Evolutionary conservation across 2,888 invertebrate genomes (phyloP).

Genomic region (Drosophila subsilvestris): DNA sequence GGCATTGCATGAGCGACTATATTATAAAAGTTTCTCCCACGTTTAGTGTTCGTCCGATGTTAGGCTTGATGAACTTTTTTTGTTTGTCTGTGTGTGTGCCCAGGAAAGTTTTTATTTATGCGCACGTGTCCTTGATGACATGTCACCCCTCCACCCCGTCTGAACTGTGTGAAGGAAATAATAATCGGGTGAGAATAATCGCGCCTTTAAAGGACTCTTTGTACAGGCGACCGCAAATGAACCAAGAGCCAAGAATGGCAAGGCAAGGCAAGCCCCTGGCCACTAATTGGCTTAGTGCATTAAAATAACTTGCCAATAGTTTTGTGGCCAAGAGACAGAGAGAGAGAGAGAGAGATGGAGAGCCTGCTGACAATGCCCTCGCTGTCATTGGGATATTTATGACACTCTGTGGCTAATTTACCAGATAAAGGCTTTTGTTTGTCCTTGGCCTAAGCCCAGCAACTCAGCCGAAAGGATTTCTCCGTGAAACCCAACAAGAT

Average conservation of each 20-base stretch:
- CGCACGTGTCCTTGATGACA: slow-evolving; percentile 71
- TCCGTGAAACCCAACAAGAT: slow-evolving; percentile 52
- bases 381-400: slow-evolving; percentile 79
- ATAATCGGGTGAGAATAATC: neutral
- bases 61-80: slow-evolving; percentile 70
- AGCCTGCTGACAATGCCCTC: slow-evolving; percentile 55
- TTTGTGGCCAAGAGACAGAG: slow-evolving; percentile 54
- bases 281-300: slow-evolving; percentile 79
- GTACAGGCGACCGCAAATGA: slow-evolving; percentile 60
- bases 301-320: slow-evolving; percentile 77
- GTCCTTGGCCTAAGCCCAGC: slow-evolving; percentile 63
- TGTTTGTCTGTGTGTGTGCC: neutral
- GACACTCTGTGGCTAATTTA: slow-evolving; percentile 80
- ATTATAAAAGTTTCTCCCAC: slow-evolving; percentile 79
- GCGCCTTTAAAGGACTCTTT: slow-evolving; percentile 33
- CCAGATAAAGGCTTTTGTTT: slow-evolving; percentile 67
- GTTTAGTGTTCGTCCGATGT: slow-evolving; percentile 60
- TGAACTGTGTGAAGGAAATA: neutral
- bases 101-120: slow-evolving; percentile 45
- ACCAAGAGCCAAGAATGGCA: slow-evolving; percentile 44
- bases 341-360: slow-evolving; percentile 6
- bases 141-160: neutral
- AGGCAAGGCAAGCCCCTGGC: slow-evolving; percentile 36
- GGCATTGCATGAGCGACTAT: slow-evolving; percentile 64
- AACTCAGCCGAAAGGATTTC: neutral